Evolutionary conservation across 2,797 vertebrate species (phyloP).

Genomic region (Buphagus erythrorhynchus): DNA sequence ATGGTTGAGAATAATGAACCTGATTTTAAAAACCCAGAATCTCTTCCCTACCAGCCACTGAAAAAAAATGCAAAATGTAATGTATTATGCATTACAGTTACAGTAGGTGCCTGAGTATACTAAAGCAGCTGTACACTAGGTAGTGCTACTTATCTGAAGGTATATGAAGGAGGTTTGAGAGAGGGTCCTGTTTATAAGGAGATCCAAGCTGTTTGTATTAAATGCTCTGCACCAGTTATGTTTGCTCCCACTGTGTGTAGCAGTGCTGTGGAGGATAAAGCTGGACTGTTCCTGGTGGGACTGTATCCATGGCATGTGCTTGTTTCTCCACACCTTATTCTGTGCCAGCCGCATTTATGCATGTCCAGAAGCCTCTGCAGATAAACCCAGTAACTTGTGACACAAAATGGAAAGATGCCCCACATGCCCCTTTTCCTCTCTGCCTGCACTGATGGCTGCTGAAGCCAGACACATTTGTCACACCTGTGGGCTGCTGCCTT

Average conservation of each 20-base stretch:
- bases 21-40: not conserved
- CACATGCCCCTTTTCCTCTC: fast-evolving
- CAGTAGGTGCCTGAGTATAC: fast-evolving
- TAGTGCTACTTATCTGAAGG: not conserved
- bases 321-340: not conserved
- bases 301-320: fast-evolving
- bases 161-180: not conserved
- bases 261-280: not conserved
- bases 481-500: not conserved
- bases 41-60: not conserved
- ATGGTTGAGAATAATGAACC: not conserved
- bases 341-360: not conserved
- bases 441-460: fast-evolving
- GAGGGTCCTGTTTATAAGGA: not conserved
- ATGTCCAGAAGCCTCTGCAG: not conserved
- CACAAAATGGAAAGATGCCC: not conserved
- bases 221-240: fast-evolving
- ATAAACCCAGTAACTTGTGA: not conserved
- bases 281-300: not conserved
- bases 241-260: fast-evolving
- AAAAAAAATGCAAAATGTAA: not conserved
- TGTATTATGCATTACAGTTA: not conserved
- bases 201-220: not conserved
- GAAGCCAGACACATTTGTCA: not conserved
- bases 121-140: not conserved